Conservation (phyloP, 2,113 vertebrate genomes). For the Xenopus laevis region DNA sequence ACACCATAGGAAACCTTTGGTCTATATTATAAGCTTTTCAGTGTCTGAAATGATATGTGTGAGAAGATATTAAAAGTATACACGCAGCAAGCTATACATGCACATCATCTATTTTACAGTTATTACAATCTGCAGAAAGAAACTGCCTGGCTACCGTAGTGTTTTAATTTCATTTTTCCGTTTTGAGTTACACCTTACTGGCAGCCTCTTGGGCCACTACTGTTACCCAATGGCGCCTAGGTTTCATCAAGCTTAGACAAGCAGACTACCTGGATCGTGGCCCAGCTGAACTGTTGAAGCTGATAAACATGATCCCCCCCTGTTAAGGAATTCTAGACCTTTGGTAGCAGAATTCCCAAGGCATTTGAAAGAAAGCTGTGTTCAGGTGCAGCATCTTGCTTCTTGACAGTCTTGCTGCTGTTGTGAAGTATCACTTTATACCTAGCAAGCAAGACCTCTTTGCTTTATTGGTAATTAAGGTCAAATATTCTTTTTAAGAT, state of each 20-base stretch:
- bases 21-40: constrained; percentile 46
- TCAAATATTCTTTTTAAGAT: constrained; percentile 69
- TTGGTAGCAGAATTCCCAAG: constrained; percentile 73
- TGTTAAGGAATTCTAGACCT: constrained; percentile 72
- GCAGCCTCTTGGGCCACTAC: constrained; percentile 69
- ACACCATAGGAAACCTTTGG: neutral
- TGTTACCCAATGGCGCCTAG: constrained; percentile 86
- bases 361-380: constrained; percentile 69
- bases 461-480: constrained; percentile 69
- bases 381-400: constrained; percentile 53
- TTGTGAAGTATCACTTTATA: constrained; percentile 55
- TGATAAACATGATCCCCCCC: constrained; percentile 79
- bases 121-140: constrained; percentile 62
- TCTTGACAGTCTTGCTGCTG: constrained; percentile 69
- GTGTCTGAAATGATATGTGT: constrained; percentile 43
- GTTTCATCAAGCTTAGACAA: constrained; percentile 75
- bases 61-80: constrained; percentile 46
- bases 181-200: constrained; percentile 88
- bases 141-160: constrained; percentile 54
- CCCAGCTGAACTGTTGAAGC: constrained; percentile 74
- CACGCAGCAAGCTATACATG: constrained; percentile 48
- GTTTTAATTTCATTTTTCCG: constrained; percentile 74
- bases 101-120: constrained; percentile 48
- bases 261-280: constrained; percentile 77
- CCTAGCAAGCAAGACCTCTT: constrained; percentile 60